These are phyloP conservation scores for Delphinapterus leucas DNA, from an alignment of 2,113 vertebrate species.

Conservation along the genomic window DNA sequence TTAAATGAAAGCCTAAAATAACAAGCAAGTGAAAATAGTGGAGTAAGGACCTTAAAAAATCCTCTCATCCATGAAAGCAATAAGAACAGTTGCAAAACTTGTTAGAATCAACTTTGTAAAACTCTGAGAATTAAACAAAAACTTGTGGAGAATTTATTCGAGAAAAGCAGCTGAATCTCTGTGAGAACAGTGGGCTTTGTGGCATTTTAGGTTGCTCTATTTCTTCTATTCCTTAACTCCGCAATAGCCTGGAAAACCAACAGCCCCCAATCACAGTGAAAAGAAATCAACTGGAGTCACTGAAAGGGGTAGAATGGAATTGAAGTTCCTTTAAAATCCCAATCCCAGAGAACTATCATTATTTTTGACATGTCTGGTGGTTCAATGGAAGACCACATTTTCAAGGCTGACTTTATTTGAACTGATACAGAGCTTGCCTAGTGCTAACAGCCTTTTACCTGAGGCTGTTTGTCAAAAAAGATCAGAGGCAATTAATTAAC, in stretches of 20 bases:
- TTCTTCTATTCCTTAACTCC: neutral
- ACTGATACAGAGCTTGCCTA: neutral
- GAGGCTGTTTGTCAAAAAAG: neutral
- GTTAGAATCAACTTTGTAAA: neutral
- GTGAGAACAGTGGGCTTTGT: neutral
- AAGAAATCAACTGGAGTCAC: neutral
- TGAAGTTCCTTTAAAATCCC: neutral
- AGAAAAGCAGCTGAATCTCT: neutral
- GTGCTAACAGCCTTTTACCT: neutral
- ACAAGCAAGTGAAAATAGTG: neutral
- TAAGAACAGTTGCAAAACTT: neutral
- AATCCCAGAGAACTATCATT: neutral
- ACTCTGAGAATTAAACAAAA: neutral
- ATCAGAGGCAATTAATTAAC: neutral
- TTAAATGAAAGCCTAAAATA: constrained; percentile 1
- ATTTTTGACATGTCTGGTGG: neutral
- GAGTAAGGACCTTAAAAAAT: neutral
- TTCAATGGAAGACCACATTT: neutral
- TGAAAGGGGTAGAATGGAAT: neutral
- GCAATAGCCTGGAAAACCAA: neutral
- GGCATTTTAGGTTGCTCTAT: neutral
- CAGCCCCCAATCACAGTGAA: neutral
- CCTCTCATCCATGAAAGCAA: neutral
- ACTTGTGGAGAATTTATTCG: neutral
- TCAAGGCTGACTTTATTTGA: neutral